Base-by-base conservation (phyloP, 2,113 vertebrate species). In the Bagarius yarrelli region DNA sequence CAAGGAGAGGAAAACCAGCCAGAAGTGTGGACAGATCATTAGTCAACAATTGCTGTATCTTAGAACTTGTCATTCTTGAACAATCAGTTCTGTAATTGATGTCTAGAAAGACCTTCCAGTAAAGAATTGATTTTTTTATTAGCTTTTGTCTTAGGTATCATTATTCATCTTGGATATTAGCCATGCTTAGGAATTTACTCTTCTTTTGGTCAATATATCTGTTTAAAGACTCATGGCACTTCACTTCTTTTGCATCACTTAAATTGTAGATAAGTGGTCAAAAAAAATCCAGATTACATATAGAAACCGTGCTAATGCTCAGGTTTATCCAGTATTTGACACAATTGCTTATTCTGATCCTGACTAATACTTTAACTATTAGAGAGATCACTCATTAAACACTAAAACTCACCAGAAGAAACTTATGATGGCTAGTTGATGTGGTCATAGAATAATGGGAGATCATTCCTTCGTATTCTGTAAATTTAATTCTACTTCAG, bases 31-130 rank as follows among this genome's bases (percentile, higher is more conserved):
- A 67, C 67, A 81, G 61, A 81, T 67, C 71, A 59, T 69, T 30
- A 59, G 36, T 53, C 50, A 76, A 57, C 61, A 40, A 56, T 81
- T 14, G 52, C 72, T 76, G 67, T 56, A 36, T 32, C n/a, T 3
- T 34, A 50, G 36, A 70, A 76, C 32, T 36, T 50, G 63, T 70
- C 53, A 36, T 77, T 76, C n/a, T 79, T 87, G 84, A 85, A 83
- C 64, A 83, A 67, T 78, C 83, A 76, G 59, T 19, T 47, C 25
- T 2, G 34, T 60, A 66, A 76, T 55, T 81, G 56, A 69, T 18
- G 30, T 23, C 9, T 60, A n/a, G 21, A 69, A 36, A 56, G 27
- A 30, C 14, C 50, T 56, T 57, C 47, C 25, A 75, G 40, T 74
- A 76, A 63, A 36, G 16, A 69, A 84, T 32, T 23, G 66, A 47